These are phyloP conservation scores for Cantharis nigra DNA, from an alignment of 2,888 invertebrate species.

Conservation along the genomic window DNA sequence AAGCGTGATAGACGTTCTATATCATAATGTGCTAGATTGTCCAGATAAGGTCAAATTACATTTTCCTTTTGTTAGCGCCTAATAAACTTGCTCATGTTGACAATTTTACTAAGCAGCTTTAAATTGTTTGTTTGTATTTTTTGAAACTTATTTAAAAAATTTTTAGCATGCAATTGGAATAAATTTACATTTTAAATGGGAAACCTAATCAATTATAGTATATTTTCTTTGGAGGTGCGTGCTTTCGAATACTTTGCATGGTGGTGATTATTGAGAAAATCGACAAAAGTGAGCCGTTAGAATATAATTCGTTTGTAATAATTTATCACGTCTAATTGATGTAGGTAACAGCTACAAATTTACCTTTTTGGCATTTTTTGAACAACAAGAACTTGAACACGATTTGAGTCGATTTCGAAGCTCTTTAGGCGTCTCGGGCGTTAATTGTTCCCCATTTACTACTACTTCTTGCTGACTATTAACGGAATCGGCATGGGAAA, in stretches of 20 bases:
- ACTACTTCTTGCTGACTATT: slow-evolving; percentile 47
- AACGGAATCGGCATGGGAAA: slow-evolving; percentile 51
- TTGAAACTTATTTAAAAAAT: neutral
- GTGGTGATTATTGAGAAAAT: neutral
- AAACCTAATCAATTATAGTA: neutral
- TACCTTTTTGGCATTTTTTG: slow-evolving; percentile 82
- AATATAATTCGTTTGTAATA: neutral
- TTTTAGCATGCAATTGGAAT: neutral
- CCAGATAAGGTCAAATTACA: neutral
- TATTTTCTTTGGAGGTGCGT: neutral
- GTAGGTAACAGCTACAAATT: slow-evolving; percentile 20
- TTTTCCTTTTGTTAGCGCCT: neutral
- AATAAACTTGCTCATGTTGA: neutral
- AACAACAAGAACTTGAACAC: slow-evolving; percentile 79
- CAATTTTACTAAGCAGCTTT: neutral
- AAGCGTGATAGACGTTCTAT: neutral
- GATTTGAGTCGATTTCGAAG: slow-evolving; percentile 56
- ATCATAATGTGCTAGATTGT: neutral
- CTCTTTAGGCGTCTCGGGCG: slow-evolving; percentile 56
- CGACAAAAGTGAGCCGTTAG: neutral
- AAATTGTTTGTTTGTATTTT: neutral
- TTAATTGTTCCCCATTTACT: slow-evolving; percentile 51
- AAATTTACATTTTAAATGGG: neutral
- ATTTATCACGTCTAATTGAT: neutral
- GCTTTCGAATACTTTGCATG: neutral